These are phyloP conservation scores for Hemicrepidius hirtus DNA, from an alignment of 2,888 invertebrate species.

Conservation along the genomic window DNA sequence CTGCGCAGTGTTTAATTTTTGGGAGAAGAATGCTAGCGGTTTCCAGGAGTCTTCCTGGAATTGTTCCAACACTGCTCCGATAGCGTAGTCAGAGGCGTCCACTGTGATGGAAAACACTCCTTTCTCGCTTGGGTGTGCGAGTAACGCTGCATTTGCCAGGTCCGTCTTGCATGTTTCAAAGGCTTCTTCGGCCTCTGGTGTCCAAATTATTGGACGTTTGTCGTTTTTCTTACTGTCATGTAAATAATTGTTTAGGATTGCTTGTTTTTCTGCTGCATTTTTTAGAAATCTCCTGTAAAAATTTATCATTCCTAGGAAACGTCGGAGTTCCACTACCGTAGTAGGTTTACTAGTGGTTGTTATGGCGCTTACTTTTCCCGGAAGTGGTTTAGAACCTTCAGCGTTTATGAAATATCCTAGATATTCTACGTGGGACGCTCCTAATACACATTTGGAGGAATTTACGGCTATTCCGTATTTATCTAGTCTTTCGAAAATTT, in stretches of 20 bases:
- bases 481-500: background rate
- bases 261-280: background rate
- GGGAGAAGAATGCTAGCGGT: background rate
- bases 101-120: background rate
- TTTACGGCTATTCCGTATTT: background rate
- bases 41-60: background rate
- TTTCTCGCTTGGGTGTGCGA: background rate
- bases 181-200: background rate
- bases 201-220: background rate
- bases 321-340: background rate
- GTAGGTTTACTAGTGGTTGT: background rate
- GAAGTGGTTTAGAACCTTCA: background rate
- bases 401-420: background rate
- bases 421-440: background rate
- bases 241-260: background rate
- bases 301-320: slow-evolving; percentile 4
- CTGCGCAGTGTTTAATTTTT: background rate
- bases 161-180: background rate
- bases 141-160: background rate
- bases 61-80: background rate
- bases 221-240: background rate
- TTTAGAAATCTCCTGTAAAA: background rate
- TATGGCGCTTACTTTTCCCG: background rate
- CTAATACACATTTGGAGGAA: background rate
- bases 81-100: background rate